Evolutionary conservation across 1,140 invertebrate genomes (phyloP).

Genomic region (Lucilia sericata): DNA sequence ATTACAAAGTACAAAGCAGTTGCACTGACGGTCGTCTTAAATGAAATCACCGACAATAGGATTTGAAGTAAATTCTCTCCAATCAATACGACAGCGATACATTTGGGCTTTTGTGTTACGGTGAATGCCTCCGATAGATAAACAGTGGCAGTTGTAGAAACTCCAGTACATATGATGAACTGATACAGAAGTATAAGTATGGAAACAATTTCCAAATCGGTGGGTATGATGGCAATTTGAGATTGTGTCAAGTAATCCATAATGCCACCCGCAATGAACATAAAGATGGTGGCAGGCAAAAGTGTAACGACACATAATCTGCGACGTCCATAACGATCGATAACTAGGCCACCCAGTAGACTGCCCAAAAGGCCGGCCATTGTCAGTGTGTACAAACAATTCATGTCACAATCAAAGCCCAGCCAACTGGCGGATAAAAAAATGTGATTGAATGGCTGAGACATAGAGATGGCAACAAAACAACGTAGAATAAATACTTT

Average conservation of each 20-base stretch:
- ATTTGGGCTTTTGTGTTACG: slow-evolving; percentile 54
- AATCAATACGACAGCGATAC: slow-evolving; percentile 55
- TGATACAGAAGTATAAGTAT: slow-evolving; percentile 60
- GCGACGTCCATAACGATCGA: slow-evolving; percentile 59
- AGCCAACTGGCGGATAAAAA: slow-evolving; percentile 60
- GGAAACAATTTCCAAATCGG: slow-evolving; percentile 58
- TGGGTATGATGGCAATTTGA: slow-evolving; percentile 53
- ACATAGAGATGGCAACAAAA: slow-evolving; percentile 56
- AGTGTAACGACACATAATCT: slow-evolving; percentile 58
- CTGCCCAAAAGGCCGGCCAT: slow-evolving; percentile 59
- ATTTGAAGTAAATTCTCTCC: slow-evolving; percentile 58
- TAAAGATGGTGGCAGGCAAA: slow-evolving; percentile 57
- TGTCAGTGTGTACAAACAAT: slow-evolving; percentile 60
- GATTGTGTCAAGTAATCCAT: slow-evolving; percentile 61
- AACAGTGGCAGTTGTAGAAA: slow-evolving; percentile 57
- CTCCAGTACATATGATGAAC: slow-evolving; percentile 55
- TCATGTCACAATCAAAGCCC: slow-evolving; percentile 61
- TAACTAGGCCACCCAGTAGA: slow-evolving; percentile 52
- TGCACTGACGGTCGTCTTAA: slow-evolving; percentile 52
- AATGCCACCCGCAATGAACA: slow-evolving; percentile 60
- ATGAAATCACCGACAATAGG: slow-evolving; percentile 53
- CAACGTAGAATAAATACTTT: slow-evolving; percentile 60
- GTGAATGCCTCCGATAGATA: slow-evolving; percentile 61
- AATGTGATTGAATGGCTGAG: slow-evolving; percentile 59
- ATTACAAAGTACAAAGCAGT: slow-evolving; percentile 60